These are phyloP conservation scores for Gadus chalcogrammus DNA, from an alignment of 2,113 vertebrate genomes.

Conservation along the genomic window DNA sequence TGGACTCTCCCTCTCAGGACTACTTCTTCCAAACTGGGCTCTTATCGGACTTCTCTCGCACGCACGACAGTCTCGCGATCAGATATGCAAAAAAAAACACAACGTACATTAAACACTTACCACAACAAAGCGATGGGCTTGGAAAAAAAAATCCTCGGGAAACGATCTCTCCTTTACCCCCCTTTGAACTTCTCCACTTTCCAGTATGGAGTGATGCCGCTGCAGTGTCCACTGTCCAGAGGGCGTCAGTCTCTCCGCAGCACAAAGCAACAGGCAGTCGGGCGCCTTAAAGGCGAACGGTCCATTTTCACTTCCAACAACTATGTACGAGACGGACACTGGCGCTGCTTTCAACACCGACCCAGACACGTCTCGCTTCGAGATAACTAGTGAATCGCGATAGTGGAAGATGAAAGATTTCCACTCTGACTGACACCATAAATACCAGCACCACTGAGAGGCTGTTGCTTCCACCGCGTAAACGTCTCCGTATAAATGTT, in stretches of 20 bases:
- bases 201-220: constrained; percentile 56
- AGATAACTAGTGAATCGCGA: neutral
- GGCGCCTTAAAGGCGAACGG: constrained; percentile 74
- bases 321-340: constrained; percentile 24
- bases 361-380: neutral
- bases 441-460: neutral
- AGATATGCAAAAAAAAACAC: neutral
- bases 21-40: constrained; percentile 12
- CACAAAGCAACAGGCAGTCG: constrained; percentile 63
- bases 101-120: too few species aligned
- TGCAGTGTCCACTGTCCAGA: constrained; percentile 60
- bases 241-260: constrained; percentile 67
- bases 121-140: too few species aligned
- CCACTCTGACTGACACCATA: neutral
- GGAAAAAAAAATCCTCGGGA: neutral
- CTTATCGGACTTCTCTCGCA: constrained; percentile 9
- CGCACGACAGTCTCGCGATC: constrained; percentile 4
- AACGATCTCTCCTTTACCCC: neutral
- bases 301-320: constrained; percentile 50
- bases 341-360: constrained; percentile 27
- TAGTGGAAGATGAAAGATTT: neutral
- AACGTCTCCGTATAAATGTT: constrained; percentile 28
- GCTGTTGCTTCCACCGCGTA: constrained; percentile 15
- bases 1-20: constrained; percentile 21
- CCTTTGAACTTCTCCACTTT: constrained; percentile 46